Evolutionary conservation across 2,113 vertebrate species (phyloP).

Genomic region (Spea bombifrons): DNA sequence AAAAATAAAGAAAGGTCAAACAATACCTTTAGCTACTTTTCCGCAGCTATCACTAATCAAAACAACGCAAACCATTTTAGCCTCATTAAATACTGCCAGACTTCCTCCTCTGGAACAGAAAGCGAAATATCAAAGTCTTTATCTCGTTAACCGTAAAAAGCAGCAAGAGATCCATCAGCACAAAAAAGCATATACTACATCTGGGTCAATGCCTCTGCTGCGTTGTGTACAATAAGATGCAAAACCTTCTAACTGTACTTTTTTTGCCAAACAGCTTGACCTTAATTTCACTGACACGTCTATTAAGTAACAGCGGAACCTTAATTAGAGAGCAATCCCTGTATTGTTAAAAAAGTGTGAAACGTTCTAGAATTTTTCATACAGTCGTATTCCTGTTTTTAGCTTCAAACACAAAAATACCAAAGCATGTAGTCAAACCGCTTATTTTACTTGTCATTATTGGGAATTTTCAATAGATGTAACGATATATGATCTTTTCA

Average conservation of each 20-base stretch:
- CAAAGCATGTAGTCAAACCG: too few relatives aligned
- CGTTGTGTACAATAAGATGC: not conserved
- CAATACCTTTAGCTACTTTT: not conserved
- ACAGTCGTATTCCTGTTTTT: too few relatives aligned
- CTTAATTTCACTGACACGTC: not conserved
- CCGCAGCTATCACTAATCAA: conserved; percentile 11
- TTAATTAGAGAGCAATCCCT: not conserved
- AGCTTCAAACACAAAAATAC: too few relatives aligned
- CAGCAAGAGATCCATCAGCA: conserved; percentile 1
- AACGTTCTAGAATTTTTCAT: not conserved
- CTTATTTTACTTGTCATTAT: too few relatives aligned
- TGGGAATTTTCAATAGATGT: too few relatives aligned
- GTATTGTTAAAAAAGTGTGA: not conserved
- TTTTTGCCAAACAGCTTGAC: not conserved
- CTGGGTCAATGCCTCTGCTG: conserved; percentile 14
- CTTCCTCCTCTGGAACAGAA: conserved; percentile 38
- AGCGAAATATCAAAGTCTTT: conserved; percentile 20
- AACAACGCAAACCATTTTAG: conserved; percentile 20
- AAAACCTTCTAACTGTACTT: conserved; percentile 3
- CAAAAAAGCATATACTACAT: conserved; percentile 4
- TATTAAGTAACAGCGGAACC: not conserved
- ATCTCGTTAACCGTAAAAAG: conserved; percentile 22
- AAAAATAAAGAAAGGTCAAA: not conserved
- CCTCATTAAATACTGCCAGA: conserved; percentile 35
- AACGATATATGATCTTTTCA: too few relatives aligned